Evolutionary conservation across 2,888 invertebrate species (phyloP).

Genomic region (Microdon myrmicae): DNA sequence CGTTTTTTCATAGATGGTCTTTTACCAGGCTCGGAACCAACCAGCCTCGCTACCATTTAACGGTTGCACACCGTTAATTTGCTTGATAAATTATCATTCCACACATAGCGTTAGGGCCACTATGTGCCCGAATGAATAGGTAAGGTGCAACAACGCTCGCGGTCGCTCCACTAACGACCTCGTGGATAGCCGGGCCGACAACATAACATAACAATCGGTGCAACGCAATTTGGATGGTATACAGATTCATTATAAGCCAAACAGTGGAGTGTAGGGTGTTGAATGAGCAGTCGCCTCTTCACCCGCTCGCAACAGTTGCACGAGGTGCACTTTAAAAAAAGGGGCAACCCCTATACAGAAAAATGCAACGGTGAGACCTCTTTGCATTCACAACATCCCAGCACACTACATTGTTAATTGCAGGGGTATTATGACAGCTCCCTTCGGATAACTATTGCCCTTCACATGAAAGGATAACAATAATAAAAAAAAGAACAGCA

Average conservation of each 20-base stretch:
- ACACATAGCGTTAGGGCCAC: slow-evolving; percentile 21
- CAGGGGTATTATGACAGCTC: too few species aligned
- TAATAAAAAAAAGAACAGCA: too few species aligned
- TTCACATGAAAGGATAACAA: too few species aligned
- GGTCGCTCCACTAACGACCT: background rate
- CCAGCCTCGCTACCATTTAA: slow-evolving; percentile 39
- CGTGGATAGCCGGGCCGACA: background rate
- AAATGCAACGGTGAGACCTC: slow-evolving; percentile 15
- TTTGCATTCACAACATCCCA: too few species aligned
- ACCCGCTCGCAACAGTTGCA: background rate
- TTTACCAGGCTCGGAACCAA: too few species aligned
- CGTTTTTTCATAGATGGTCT: too few species aligned
- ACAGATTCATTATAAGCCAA: slow-evolving; percentile 41
- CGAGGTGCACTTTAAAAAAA: slow-evolving; percentile 3
- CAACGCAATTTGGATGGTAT: slow-evolving; percentile 38
- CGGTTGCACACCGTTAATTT: slow-evolving; percentile 46
- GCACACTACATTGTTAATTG: too few species aligned
- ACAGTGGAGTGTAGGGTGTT: too few species aligned
- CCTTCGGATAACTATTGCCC: too few species aligned
- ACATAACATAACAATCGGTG: slow-evolving; percentile 23
- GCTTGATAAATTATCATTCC: slow-evolving; percentile 44
- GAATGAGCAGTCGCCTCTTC: too few species aligned
- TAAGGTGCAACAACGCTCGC: slow-evolving; percentile 16
- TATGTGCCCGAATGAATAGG: slow-evolving; percentile 19
- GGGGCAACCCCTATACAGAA: slow-evolving; percentile 10